Evolutionary conservation across 1,140 invertebrate genomes (phyloP).

Genomic region (Aporrectodea caliginosa): DNA sequence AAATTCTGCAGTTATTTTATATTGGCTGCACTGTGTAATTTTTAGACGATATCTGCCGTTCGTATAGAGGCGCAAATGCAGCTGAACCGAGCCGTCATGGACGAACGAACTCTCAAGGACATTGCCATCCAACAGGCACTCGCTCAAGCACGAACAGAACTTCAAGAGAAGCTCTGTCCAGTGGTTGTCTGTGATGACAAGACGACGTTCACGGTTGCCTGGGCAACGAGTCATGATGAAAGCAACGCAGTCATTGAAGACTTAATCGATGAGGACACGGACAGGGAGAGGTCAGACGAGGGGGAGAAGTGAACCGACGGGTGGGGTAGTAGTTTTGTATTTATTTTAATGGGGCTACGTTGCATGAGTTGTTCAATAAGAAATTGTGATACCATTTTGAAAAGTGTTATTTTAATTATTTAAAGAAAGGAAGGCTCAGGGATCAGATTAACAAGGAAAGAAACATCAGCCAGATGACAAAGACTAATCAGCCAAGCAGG

Average conservation of each 20-base stretch:
- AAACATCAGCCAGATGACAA: too few species aligned
- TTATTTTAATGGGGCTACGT: too few species aligned
- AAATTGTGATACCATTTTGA: too few species aligned
- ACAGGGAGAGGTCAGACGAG: not conserved
- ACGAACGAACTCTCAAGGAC: constrained; percentile 52
- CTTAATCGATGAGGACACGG: not conserved
- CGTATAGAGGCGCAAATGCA: constrained; percentile 52
- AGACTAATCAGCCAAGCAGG: too few species aligned
- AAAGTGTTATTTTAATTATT: too few species aligned
- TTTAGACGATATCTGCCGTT: constrained; percentile 51
- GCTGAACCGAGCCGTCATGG: constrained; percentile 49
- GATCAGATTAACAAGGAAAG: too few species aligned
- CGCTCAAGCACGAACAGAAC: constrained; percentile 44
- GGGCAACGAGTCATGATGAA: not conserved
- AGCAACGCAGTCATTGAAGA: not conserved
- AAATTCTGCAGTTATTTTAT: constrained; percentile 1
- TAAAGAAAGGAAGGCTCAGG: too few species aligned
- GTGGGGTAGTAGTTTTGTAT: too few species aligned
- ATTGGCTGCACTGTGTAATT: not conserved
- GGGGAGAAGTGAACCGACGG: too few species aligned
- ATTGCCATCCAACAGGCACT: constrained; percentile 52
- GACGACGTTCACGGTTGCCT: not conserved
- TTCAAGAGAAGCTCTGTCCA: constrained; percentile 47
- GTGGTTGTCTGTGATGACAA: constrained; percentile 45
- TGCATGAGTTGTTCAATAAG: too few species aligned